These are phyloP conservation scores for Ceratina japonica DNA, from an alignment of 1,140 invertebrate genomes.

Conservation along the genomic window DNA sequence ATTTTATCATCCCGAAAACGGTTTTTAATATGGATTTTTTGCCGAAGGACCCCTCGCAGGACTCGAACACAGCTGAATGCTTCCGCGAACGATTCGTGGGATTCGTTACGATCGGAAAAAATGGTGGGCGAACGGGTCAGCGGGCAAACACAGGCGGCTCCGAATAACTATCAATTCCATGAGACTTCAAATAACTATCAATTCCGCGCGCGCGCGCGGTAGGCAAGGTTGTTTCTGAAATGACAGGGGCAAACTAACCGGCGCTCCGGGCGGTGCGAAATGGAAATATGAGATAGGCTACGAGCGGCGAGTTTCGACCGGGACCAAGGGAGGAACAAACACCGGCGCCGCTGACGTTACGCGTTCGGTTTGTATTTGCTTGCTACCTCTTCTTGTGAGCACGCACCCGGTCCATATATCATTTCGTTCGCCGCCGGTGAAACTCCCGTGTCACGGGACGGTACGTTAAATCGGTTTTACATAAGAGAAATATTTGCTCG, in stretches of 20 bases:
- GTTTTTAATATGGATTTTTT: neutral
- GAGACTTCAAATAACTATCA: constrained; percentile 25
- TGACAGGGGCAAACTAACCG: constrained; percentile 32
- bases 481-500: constrained; percentile 42
- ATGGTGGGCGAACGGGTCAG: neutral
- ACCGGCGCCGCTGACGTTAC: constrained; percentile 18
- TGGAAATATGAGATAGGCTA: constrained; percentile 37
- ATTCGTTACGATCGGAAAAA: constrained; percentile 2
- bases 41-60: too few relatives aligned
- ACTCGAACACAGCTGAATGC: too few relatives aligned
- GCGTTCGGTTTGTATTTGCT: constrained; percentile 20
- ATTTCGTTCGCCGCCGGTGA: constrained; percentile 18
- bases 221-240: neutral
- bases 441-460: neutral
- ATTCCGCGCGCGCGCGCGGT: neutral
- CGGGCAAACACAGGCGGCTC: constrained; percentile 5
- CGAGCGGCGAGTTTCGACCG: neutral
- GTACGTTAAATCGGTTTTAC: constrained; percentile 36
- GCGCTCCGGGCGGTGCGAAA: constrained; percentile 1
- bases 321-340: constrained; percentile 24
- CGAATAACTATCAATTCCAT: constrained; percentile 24
- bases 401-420: constrained; percentile 12
- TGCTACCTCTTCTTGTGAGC: constrained; percentile 30
- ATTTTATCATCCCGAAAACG: neutral
- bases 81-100: too few relatives aligned